These are phyloP conservation scores for Drosophila arawakana DNA, from an alignment of 1,140 invertebrate genomes.

Conservation along the genomic window DNA sequence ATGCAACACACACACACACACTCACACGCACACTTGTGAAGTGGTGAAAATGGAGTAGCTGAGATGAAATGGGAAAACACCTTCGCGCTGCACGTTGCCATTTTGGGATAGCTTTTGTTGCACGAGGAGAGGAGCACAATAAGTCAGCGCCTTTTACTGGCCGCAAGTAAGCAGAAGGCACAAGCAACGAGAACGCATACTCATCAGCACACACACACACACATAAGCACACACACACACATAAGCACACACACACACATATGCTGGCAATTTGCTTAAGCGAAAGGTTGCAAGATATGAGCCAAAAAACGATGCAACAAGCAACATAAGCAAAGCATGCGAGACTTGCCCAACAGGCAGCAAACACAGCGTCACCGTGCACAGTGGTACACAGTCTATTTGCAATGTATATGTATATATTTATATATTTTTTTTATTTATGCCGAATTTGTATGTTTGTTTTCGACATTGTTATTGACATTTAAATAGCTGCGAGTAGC, in stretches of 20 bases:
- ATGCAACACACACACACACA: slow-evolving; percentile 51
- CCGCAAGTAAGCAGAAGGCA: slow-evolving; percentile 50
- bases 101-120: slow-evolving; percentile 35
- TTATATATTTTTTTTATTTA: too few species aligned
- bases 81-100: slow-evolving; percentile 39
- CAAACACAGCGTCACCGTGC: background rate
- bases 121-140: slow-evolving; percentile 33
- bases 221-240: slow-evolving; percentile 19
- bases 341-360: slow-evolving; percentile 17
- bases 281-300: slow-evolving; percentile 60
- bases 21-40: slow-evolving; percentile 6
- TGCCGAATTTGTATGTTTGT: too few species aligned
- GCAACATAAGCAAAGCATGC: slow-evolving; percentile 31
- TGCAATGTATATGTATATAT: too few species aligned
- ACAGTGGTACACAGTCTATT: background rate
- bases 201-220: slow-evolving; percentile 45
- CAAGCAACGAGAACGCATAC: slow-evolving; percentile 30
- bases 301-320: slow-evolving; percentile 43
- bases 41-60: background rate
- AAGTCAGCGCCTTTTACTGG: slow-evolving; percentile 60
- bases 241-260: slow-evolving; percentile 23
- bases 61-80: slow-evolving; percentile 4
- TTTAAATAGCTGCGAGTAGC: too few species aligned
- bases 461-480: too few species aligned
- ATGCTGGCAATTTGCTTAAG: slow-evolving; percentile 76